Evolutionary conservation across 2,113 vertebrate genomes (phyloP).

Genomic region (Pachycephala philippinensis): DNA sequence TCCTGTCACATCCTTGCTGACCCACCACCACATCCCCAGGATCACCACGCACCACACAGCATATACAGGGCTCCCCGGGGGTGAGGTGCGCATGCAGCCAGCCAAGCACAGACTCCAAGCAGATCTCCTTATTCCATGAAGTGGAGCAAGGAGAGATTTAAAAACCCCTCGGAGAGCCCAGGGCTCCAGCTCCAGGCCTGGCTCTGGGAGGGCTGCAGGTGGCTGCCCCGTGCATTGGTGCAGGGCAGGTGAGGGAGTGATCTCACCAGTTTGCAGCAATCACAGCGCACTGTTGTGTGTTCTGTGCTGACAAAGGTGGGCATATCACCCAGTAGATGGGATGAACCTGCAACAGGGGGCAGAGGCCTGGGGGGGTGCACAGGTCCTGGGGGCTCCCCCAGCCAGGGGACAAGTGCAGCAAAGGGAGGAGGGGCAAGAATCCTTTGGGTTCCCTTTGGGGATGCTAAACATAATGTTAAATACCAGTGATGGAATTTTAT

Average conservation of each 20-base stretch:
- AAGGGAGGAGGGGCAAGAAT: neutral
- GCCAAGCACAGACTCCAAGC: neutral
- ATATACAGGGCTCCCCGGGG: accelerated
- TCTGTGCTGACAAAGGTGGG: neutral
- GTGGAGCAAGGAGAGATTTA: neutral
- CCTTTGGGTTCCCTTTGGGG: neutral
- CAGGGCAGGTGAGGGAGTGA: neutral
- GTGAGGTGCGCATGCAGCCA: neutral
- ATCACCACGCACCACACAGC: neutral
- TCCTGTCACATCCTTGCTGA: neutral
- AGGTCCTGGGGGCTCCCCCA: neutral
- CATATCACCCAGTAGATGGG: neutral
- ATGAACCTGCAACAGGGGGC: neutral
- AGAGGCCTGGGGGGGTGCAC: neutral
- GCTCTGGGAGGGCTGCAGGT: neutral
- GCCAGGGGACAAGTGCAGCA: neutral
- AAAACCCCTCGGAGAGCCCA: neutral
- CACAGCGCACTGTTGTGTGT: neutral
- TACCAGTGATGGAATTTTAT: neutral
- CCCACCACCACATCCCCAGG: neutral
- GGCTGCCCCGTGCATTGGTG: neutral
- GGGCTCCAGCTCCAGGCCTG: neutral
- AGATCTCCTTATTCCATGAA: neutral
- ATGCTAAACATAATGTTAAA: neutral
- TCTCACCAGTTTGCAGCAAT: neutral